Evolutionary conservation across 2,113 vertebrate species (phyloP).

Genomic region (Forbesichthys agassizii): DNA sequence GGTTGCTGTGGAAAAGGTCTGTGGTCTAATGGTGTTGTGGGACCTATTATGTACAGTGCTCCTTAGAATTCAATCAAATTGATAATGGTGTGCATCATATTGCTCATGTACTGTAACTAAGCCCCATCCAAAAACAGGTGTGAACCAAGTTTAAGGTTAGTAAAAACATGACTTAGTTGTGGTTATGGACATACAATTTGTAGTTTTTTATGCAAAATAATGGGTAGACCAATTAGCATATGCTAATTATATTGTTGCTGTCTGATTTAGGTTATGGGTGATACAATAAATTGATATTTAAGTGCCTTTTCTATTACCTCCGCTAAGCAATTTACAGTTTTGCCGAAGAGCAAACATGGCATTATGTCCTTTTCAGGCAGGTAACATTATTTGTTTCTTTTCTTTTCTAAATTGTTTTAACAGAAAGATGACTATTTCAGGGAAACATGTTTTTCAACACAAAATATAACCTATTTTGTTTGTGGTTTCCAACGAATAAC

Average conservation of each 20-base stretch:
- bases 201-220: constrained; percentile 19
- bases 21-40: constrained; percentile 32
- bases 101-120: constrained; percentile 56
- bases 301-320: constrained; percentile 18
- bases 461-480: constrained; percentile 21
- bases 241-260: constrained; percentile 12
- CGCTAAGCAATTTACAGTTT: constrained; percentile 20
- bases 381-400: constrained; percentile 23
- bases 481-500: constrained; percentile 44
- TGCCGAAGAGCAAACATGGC: constrained; percentile 36
- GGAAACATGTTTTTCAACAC: no score
- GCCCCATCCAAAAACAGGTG: constrained; percentile 41
- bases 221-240: constrained; percentile 29
- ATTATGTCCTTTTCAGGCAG: constrained; percentile 39
- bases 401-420: background rate
- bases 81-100: constrained; percentile 55
- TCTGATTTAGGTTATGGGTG: constrained; percentile 38
- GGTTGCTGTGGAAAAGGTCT: background rate
- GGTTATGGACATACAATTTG: constrained; percentile 9
- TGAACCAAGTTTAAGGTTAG: constrained; percentile 7
- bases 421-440: constrained; percentile 42
- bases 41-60: constrained; percentile 18
- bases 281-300: constrained; percentile 21
- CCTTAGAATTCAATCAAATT: constrained; percentile 41
- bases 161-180: background rate